Base-by-base conservation (phyloP, 2,797 vertebrate genomes). In the Gambelia wislizenii region DNA sequence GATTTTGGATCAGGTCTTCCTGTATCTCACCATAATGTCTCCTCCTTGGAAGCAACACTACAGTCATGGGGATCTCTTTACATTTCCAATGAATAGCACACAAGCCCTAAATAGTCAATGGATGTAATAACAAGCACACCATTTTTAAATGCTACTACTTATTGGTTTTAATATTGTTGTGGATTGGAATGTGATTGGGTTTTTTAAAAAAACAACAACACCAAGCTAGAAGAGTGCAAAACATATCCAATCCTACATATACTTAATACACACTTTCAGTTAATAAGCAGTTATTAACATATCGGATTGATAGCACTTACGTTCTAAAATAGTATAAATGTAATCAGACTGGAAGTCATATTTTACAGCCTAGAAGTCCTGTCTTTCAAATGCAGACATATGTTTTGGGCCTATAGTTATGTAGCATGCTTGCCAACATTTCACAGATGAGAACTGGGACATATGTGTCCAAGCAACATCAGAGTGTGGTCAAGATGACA, bases 61-160 rank as follows among this genome's bases (percentile, higher is more conserved):
- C 69, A 85, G 20, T 16, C 84, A 77, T 25, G 79, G 1, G 30
- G 67, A 0, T 39, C 52, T 70, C 44, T 84, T 83, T 61, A 20
- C 12, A 95, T 56, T 27, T 79, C 59, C 90, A 82, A 14, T 25
- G 9, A 39, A 88, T 1, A 13, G 86, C 89, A 87, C 9, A 89
- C 0, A 77, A 25, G 20, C 61, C 78, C 39, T 89, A 81, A 72
- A 91, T 88, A 27, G 79, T 54, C n/a, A 39, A n/a, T 30, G 18
- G 81, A 85, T 70, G 77, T 75, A 77, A 77, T 86, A 78, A 39
- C 10, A 52, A n/a, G 4, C 61, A 52, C 27, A 36, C n/a, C 36
- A 16, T 59, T 9, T 85, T 54, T 56, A 75, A 52, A 67, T 18
- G 12, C 33, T 25, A 18, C 44, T 67, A 64, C 56, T 61, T 22